These are phyloP conservation scores for Cheilosia vernalis DNA, from an alignment of 2,888 invertebrate genomes.

Conservation along the genomic window DNA sequence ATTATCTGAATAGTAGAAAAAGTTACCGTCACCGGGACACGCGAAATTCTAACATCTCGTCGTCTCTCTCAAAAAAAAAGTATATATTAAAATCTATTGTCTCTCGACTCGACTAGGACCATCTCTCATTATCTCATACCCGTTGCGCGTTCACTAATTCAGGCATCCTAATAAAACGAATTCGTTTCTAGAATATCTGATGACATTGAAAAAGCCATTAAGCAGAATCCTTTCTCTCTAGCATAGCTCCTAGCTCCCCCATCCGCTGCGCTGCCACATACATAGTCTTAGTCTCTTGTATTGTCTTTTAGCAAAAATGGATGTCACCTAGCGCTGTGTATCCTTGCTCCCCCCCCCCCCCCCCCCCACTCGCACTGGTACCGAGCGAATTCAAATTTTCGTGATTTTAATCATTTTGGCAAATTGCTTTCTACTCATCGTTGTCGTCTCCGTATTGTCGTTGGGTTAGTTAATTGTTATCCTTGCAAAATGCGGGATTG, in stretches of 20 bases:
- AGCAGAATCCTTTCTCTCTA: slow-evolving; percentile 50
- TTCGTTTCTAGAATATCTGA: slow-evolving; percentile 73
- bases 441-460: slow-evolving; percentile 33
- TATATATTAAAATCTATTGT: slow-evolving; percentile 36
- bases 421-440: slow-evolving; percentile 73
- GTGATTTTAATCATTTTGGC: slow-evolving; percentile 73
- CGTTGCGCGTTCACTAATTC: slow-evolving; percentile 57
- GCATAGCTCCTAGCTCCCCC: background rate
- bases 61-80: background rate
- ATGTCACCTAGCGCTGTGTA: slow-evolving; percentile 35
- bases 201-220: slow-evolving; percentile 74
- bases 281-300: slow-evolving; percentile 46
- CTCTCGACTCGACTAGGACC: slow-evolving; percentile 39
- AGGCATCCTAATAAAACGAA: slow-evolving; percentile 69
- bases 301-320: slow-evolving; percentile 50
- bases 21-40: background rate
- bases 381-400: slow-evolving; percentile 68
- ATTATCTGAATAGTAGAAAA: background rate
- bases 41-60: slow-evolving; percentile 21
- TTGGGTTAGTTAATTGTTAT: slow-evolving; percentile 72
- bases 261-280: background rate
- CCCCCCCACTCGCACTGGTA: background rate
- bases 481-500: slow-evolving; percentile 70
- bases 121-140: slow-evolving; percentile 59
- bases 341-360: background rate